Evolutionary conservation across 1,140 invertebrate genomes (phyloP), one percentile per base, ranked within the genome.

Genomic region (Eupristina koningsbergeri): DNA sequence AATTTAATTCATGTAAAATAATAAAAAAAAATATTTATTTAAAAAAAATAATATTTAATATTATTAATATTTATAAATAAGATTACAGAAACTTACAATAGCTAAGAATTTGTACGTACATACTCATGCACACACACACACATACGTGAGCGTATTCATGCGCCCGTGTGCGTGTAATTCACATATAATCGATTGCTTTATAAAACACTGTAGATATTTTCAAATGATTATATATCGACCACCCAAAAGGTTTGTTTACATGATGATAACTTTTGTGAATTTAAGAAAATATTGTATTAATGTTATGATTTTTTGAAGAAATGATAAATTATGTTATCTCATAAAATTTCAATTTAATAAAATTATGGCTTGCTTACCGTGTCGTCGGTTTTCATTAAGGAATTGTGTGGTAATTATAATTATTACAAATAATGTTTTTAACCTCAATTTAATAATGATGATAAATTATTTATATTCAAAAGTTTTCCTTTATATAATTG

Each of bases 371-470:
- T 3, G 31, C 36, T 11, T 22, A 26, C 45, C 15, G 3, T 2
- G 11, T 47, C 61, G 34, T 11, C n/a, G 71, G 15, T 7, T 71
- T n/a, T 80, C 64, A 7, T 53, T 26, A 13, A 31, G 53, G 53
- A 80, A 50, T n/a, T 69, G n/a, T 80, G 15, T 69, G 41, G 78
- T 80, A 71, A 80, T 50, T 53, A 64, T 3, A 50, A 50, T 50
- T 53, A 64, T 3, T 53, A 50, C 34, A 34, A 26, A 22, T 19
- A 53, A 61, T 61, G 31, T 39, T 61, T 39, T 36, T 77, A 61
- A 75, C 73, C 73, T 75, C n/a, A 64, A 34, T 31, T 64, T 45
- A 45, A n/a, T n/a, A n/a, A n/a, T n/a, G n/a, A n/a, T n/a, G n/a
- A 29, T 31, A 63, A 15, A 29, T 63, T 63, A 63, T 34, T 0